Percentiles rank a stretch among this genome's conserved stretches.
Evolutionary conservation across 1,140 invertebrate genomes (phyloP).

Genomic region (Sogatella furcifera): DNA sequence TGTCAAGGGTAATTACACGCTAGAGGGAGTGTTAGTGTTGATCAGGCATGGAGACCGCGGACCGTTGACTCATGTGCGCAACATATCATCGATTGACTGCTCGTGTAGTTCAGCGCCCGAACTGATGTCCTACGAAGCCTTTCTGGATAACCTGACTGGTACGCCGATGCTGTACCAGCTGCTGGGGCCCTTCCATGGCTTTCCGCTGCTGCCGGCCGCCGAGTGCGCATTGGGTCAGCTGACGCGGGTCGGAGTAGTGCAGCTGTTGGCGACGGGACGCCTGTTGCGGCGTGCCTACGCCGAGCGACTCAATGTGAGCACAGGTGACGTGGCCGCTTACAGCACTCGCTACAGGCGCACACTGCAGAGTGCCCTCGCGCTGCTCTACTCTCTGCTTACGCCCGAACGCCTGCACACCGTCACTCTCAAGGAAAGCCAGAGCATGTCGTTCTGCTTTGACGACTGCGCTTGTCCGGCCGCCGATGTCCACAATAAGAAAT

Average conservation of each 20-base stretch:
- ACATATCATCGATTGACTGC: constrained; percentile 66
- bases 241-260: constrained; percentile 53
- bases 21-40: constrained; percentile 68
- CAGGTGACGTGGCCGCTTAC: constrained; percentile 57
- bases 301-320: constrained; percentile 40
- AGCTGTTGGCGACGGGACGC: constrained; percentile 65
- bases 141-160: constrained; percentile 44
- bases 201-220: constrained; percentile 38
- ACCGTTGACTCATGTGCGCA: constrained; percentile 64
- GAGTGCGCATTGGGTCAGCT: constrained; percentile 54
- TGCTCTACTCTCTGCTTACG: constrained; percentile 64
- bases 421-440: constrained; percentile 56
- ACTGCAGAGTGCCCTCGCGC: constrained; percentile 75
- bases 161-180: constrained; percentile 54
- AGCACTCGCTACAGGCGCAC: constrained; percentile 78
- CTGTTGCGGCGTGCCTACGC: constrained; percentile 58
- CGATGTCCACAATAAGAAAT: constrained; percentile 46
- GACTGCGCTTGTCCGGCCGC: constrained; percentile 70
- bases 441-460: constrained; percentile 72
- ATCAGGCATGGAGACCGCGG: constrained; percentile 82
- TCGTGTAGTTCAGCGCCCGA: constrained; percentile 32
- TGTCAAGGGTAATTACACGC: constrained; percentile 47
- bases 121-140: constrained; percentile 33
- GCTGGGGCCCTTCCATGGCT: constrained; percentile 70
- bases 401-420: constrained; percentile 38